Conservation (phyloP, 2,113 vertebrate species). For the Mormyrus lacerda region DNA sequence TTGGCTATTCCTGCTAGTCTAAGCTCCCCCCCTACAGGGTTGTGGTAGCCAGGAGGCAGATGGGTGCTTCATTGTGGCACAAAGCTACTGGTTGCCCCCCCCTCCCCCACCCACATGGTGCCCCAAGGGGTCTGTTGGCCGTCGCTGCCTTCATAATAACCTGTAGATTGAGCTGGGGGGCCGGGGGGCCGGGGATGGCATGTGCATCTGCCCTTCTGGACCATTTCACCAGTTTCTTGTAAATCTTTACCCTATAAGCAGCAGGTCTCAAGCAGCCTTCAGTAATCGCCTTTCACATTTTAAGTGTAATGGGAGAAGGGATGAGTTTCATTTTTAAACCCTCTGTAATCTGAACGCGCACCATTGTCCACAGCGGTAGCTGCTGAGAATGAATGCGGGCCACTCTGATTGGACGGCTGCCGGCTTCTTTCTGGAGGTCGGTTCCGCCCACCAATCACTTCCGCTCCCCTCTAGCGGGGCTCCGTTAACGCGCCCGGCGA, state of each 20-base stretch:
- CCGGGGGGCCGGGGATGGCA: not conserved
- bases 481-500: not conserved
- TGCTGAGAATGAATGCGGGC: not conserved
- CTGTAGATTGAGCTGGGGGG: not conserved
- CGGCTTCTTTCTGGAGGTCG: not conserved
- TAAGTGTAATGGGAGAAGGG: not conserved
- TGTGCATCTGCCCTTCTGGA: not conserved
- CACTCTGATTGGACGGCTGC: not conserved
- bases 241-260: not conserved
- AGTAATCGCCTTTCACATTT: not conserved
- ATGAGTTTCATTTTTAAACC: not conserved
- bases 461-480: not conserved
- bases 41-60: slow-evolving; percentile 1
- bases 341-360: not conserved
- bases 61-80: not conserved
- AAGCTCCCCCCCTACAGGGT: not conserved
- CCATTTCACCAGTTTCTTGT: not conserved
- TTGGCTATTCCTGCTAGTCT: not conserved
- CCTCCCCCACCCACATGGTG: not conserved
- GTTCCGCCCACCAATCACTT: not conserved
- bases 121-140: not conserved
- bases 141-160: not conserved
- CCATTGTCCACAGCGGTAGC: not conserved
- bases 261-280: not conserved
- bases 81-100: not conserved